Percentiles rank a stretch among this genome's conserved stretches.
Evolutionary conservation across 1,140 invertebrate species (phyloP).

Genomic region (Trypoxylus dichotomus): DNA sequence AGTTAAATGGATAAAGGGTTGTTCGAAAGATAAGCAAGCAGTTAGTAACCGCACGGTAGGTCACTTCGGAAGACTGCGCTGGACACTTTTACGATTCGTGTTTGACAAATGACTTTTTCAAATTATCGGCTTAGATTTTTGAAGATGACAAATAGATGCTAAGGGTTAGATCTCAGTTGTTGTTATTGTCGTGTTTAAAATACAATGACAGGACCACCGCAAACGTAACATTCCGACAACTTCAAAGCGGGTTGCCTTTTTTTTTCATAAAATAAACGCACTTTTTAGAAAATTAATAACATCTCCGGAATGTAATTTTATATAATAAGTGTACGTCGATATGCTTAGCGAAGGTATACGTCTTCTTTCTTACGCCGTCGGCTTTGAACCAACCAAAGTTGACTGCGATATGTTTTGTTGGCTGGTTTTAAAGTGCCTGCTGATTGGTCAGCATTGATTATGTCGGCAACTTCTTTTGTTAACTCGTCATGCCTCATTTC

Average conservation of each 20-base stretch:
- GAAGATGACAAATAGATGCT: conserved; percentile 16
- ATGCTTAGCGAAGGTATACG: not conserved
- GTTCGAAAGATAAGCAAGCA: not conserved
- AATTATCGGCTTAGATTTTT: conserved; percentile 3
- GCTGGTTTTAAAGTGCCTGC: conserved; percentile 41
- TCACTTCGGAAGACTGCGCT: not conserved
- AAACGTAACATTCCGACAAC: not conserved
- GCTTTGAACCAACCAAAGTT: conserved; percentile 11
- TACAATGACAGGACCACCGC: conserved; percentile 11
- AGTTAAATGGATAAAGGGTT: not conserved
- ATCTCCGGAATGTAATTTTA: not conserved
- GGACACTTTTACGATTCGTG: not conserved
- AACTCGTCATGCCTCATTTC: conserved; percentile 47
- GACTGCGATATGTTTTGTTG: conserved; percentile 28
- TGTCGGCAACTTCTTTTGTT: conserved; percentile 48
- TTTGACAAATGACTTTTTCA: conserved; percentile 20
- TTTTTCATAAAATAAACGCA: not conserved
- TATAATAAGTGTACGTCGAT: not conserved
- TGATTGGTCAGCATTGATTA: conserved; percentile 49
- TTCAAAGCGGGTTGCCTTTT: not conserved
- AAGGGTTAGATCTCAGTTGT: not conserved
- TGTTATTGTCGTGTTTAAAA: not conserved
- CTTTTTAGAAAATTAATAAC: not conserved
- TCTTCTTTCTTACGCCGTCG: not conserved
- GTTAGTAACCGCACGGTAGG: not conserved